Conservation (phyloP, 1,140 invertebrate genomes). For the Drosophila tropicalis region DNA sequence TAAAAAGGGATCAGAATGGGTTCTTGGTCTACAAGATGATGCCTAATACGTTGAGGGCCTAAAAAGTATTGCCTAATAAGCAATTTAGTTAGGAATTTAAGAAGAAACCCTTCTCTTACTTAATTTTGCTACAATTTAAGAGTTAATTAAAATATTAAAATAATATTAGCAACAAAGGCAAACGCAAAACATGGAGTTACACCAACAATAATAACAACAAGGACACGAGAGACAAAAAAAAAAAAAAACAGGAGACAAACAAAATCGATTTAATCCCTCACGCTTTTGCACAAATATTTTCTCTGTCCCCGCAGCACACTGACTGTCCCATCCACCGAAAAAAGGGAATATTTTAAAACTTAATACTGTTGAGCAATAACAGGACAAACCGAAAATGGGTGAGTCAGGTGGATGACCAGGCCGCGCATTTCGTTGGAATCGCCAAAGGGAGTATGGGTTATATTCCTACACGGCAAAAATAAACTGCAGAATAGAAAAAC, state of each 20-base stretch:
- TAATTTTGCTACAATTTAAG: slow-evolving; percentile 48
- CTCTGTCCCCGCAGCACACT: slow-evolving; percentile 14
- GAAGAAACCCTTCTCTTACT: not conserved
- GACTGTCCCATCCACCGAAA: slow-evolving; percentile 14
- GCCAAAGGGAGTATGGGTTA: no score
- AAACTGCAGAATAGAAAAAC: no score
- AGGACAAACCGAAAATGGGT: slow-evolving; percentile 34
- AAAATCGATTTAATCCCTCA: slow-evolving; percentile 54
- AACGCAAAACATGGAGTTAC: not conserved
- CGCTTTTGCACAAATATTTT: slow-evolving; percentile 66
- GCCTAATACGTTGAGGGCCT: no score
- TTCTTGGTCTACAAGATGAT: no score
- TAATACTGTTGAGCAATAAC: slow-evolving; percentile 58
- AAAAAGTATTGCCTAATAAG: no score
- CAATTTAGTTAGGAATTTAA: no score
- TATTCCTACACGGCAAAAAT: no score
- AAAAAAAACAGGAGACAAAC: slow-evolving; percentile 6
- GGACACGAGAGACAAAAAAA: slow-evolving; percentile 14
- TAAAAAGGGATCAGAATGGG: no score
- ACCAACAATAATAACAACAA: slow-evolving; percentile 14
- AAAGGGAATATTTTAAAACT: slow-evolving; percentile 73
- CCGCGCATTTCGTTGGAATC: not conserved
- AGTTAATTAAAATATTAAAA: slow-evolving; percentile 74
- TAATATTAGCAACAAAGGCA: slow-evolving; percentile 14
- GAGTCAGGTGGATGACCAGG: not conserved